Conservation (phyloP, 2,113 vertebrate genomes). For the Bubalus kerabau region DNA sequence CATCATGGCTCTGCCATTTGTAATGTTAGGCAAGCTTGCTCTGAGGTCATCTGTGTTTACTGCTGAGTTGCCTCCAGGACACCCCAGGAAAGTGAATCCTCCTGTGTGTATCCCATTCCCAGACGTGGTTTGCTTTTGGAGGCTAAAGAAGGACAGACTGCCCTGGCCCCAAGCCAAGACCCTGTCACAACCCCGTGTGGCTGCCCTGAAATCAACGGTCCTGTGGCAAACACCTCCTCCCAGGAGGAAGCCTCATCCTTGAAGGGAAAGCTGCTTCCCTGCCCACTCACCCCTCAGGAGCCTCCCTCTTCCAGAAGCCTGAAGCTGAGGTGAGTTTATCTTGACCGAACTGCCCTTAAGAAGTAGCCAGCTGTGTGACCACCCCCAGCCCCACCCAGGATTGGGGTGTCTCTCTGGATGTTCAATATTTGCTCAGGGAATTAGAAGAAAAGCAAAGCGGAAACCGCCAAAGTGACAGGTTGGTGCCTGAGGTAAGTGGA, state of each 20-base stretch:
- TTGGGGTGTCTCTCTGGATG: slow-evolving; percentile 23
- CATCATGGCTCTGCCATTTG: not conserved
- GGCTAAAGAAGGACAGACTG: not conserved
- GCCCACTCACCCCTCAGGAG: not conserved
- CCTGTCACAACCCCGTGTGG: not conserved
- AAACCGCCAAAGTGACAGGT: slow-evolving; percentile 59
- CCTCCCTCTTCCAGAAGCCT: not conserved
- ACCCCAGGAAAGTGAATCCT: not conserved
- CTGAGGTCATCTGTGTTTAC: not conserved
- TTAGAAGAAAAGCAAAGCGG: slow-evolving; percentile 31
- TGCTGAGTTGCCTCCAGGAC: not conserved
- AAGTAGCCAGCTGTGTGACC: not conserved
- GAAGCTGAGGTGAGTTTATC: not conserved
- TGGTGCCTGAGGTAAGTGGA: slow-evolving; percentile 41
- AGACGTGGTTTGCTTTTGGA: not conserved
- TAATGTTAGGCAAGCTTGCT: not conserved
- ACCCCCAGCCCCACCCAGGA: not conserved
- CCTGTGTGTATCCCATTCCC: not conserved
- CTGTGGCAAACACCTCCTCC: not conserved
- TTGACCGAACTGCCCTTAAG: not conserved
- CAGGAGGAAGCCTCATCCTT: not conserved
- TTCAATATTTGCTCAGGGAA: slow-evolving; percentile 68
- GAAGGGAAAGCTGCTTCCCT: not conserved
- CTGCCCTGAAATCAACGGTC: not conserved
- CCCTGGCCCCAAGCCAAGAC: not conserved